These are phyloP conservation scores for Coregonus ussuriensis DNA, from an alignment of 2,797 vertebrate genomes.

Conservation along the genomic window DNA sequence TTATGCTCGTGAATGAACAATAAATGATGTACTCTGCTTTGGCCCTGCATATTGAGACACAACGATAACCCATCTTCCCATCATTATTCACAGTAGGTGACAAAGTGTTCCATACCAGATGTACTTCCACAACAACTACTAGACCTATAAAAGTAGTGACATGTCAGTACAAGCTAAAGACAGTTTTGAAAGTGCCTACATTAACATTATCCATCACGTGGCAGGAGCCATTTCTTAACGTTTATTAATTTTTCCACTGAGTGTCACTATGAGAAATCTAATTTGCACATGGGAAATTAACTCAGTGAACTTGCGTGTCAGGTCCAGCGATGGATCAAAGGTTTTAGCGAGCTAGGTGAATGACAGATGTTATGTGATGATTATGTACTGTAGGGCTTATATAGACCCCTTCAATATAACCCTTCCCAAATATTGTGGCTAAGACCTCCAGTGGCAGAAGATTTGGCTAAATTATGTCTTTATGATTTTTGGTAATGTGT, in stretches of 20 bases:
- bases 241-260: neutral
- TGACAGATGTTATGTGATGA: conserved; percentile 51
- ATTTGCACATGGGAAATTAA: conserved; percentile 46
- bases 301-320: conserved; percentile 56
- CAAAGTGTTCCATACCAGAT: neutral
- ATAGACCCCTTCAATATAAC: neutral
- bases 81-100: neutral
- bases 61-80: neutral
- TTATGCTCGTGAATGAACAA: neutral
- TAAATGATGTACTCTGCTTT: neutral
- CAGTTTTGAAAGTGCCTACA: neutral
- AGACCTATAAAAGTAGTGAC: neutral
- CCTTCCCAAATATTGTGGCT: conserved; percentile 12
- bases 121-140: neutral
- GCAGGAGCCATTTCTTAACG: neutral
- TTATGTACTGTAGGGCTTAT: conserved; percentile 25
- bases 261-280: neutral
- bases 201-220: neutral
- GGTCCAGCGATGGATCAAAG: conserved; percentile 59
- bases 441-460: conserved; percentile 36
- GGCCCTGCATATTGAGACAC: neutral
- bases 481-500: conserved; percentile 28
- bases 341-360: conserved; percentile 52
- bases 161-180: neutral
- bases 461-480: conserved; percentile 44